phyloP scores from a whole-genome alignment of 2,113 vertebrate species.

The Hypocryptadius cinnamomeus region DNA sequence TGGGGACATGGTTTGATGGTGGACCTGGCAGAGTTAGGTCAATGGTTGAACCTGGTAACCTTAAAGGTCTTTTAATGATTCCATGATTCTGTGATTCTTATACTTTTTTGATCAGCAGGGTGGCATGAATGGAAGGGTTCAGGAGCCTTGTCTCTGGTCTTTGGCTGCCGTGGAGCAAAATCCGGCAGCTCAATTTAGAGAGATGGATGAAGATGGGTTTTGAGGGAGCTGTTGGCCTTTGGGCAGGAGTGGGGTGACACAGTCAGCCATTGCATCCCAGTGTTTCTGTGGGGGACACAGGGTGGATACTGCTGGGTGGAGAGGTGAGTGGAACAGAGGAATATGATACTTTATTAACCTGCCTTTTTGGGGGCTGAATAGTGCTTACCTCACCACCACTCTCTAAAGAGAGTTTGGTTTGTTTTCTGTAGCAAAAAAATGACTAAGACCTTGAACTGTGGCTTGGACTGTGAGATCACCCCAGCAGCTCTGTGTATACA shows the following conservation, averaged over 20 bases:
- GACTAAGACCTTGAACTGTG: neutral
- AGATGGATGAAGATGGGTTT: neutral
- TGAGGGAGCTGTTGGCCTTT: neutral
- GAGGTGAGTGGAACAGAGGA: neutral
- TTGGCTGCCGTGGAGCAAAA: neutral
- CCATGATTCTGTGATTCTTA: neutral
- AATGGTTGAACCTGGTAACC: neutral
- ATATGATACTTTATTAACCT: neutral
- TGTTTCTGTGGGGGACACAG: neutral
- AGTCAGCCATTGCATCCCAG: neutral
- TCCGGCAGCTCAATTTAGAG: neutral
- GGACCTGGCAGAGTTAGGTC: neutral
- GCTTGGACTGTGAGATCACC: neutral
- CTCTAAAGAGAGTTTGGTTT: neutral
- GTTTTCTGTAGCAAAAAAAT: neutral
- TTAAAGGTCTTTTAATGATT: neutral
- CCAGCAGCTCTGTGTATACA: neutral
- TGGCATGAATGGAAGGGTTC: rapidly evolving
- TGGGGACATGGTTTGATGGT: neutral
- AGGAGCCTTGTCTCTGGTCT: neutral
- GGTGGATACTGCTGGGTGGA: neutral
- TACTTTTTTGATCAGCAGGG: neutral
- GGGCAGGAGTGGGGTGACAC: neutral
- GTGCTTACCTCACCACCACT: neutral
- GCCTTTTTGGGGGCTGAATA: rapidly evolving